Percentiles rank a stretch among this genome's conserved stretches.
Conservation (phyloP, 2,113 vertebrate genomes). For the Eulacestoma nigropectus region DNA sequence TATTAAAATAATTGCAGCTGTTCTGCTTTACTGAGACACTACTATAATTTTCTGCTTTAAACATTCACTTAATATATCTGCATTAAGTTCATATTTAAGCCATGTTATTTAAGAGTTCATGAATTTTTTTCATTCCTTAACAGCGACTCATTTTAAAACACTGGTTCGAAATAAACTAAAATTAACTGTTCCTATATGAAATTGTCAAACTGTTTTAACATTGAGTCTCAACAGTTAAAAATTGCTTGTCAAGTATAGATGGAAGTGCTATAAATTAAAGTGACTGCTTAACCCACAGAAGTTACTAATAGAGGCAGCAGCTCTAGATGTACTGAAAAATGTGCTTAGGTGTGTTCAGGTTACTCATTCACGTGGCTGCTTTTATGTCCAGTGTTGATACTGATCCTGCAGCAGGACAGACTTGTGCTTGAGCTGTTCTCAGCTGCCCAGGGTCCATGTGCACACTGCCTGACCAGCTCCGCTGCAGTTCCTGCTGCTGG, state of each 20-base stretch:
- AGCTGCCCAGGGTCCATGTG: neutral
- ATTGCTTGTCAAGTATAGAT: neutral
- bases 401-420: neutral
- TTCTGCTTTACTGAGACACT: constrained; percentile 7
- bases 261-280: neutral
- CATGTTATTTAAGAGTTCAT: neutral
- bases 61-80: neutral
- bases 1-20: constrained; percentile 39
- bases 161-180: neutral
- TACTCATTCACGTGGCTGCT: neutral
- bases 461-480: neutral
- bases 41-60: constrained; percentile 23
- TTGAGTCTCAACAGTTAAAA: neutral
- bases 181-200: neutral
- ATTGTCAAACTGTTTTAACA: neutral
- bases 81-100: neutral
- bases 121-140: neutral
- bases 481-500: neutral
- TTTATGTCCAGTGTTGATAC: neutral
- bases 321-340: neutral
- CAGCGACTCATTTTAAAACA: neutral
- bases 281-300: neutral
- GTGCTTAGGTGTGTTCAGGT: neutral
- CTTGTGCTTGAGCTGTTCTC: neutral
- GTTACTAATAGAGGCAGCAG: neutral